phyloP scores from a whole-genome alignment of 2,113 vertebrate genomes.

The Mugil cephalus region DNA sequence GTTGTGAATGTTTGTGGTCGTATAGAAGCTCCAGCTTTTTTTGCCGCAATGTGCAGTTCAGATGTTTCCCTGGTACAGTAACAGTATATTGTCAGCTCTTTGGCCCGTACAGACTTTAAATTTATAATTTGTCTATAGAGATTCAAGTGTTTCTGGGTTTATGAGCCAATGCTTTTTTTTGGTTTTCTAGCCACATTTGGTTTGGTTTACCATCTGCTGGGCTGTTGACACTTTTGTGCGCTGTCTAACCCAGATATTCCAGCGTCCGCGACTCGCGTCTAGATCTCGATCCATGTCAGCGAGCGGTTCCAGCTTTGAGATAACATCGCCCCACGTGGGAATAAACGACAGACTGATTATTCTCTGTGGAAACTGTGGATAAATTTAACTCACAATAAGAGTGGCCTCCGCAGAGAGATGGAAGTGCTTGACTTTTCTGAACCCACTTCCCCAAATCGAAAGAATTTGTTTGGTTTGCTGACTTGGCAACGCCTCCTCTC shows the following conservation, averaged over 20 bases:
- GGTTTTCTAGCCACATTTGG: neutral
- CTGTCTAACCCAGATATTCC: constrained; percentile 13
- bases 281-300: neutral
- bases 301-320: too few relatives aligned
- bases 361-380: too few relatives aligned
- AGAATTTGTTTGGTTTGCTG: neutral
- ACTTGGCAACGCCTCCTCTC: neutral
- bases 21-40: too few relatives aligned
- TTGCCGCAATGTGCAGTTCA: too few relatives aligned
- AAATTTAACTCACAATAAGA: neutral
- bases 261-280: neutral
- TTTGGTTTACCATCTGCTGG: constrained; percentile 10
- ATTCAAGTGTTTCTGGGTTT: neutral
- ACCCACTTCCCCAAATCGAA: neutral
- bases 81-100: neutral
- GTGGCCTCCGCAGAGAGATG: neutral
- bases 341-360: too few relatives aligned
- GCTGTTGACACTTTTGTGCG: constrained; percentile 3
- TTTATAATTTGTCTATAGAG: neutral
- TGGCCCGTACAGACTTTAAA: neutral
- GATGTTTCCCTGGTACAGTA: neutral
- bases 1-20: neutral
- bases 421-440: constrained; percentile 12
- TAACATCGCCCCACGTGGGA: too few relatives aligned
- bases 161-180: neutral